phyloP scores from a whole-genome alignment of 2,797 vertebrate genomes.

The Argya squamiceps region DNA sequence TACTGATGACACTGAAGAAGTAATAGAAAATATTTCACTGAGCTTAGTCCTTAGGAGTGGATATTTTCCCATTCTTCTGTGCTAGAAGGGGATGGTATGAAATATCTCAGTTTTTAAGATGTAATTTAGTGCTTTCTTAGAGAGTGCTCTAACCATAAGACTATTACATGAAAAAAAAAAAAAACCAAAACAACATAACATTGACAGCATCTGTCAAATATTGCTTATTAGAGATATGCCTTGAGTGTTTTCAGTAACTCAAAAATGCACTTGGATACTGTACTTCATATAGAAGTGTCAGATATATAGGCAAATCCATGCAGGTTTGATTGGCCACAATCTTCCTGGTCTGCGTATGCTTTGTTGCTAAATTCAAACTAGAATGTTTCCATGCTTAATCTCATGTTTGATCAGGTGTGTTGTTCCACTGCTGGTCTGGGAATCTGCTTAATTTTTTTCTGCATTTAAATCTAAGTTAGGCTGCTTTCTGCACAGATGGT shows the following conservation, averaged over 20 bases:
- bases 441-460: neutral
- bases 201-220: neutral
- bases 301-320: neutral
- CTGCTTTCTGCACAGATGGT: neutral
- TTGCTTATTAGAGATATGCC: neutral
- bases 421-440: neutral
- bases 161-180: neutral
- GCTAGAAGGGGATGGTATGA: neutral
- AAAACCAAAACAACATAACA: neutral
- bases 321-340: neutral
- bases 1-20: neutral
- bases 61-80: neutral
- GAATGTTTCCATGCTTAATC: neutral
- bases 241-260: neutral
- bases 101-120: neutral
- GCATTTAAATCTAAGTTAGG: neutral
- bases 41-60: neutral
- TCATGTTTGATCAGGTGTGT: neutral
- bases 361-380: neutral
- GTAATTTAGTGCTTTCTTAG: neutral
- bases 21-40: neutral
- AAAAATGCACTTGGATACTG: neutral
- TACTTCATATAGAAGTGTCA: neutral
- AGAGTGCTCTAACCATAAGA: neutral
- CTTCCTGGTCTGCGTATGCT: neutral